Conservation (phyloP, 1,140 invertebrate species). For the Drosophila malerkotliana region DNA sequence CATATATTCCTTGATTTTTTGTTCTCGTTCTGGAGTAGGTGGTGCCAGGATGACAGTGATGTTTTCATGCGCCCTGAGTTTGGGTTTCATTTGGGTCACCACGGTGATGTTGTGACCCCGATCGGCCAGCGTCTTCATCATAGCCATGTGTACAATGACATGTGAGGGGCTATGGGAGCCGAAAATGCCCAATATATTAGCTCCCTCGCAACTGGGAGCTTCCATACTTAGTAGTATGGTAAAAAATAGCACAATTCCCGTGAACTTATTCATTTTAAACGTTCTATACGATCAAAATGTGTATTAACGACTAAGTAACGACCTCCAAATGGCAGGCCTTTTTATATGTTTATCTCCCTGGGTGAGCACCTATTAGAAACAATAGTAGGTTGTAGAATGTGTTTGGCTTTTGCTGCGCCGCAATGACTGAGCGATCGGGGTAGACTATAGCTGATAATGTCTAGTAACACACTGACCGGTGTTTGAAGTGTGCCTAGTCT, state of each 20-base stretch:
- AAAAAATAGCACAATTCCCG: background rate
- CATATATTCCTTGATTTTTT: constrained; percentile 27
- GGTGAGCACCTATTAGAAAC: background rate
- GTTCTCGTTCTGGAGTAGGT: constrained; percentile 26
- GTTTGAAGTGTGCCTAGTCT: constrained; percentile 2
- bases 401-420: background rate
- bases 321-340: background rate
- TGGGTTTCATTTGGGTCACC: constrained; percentile 53
- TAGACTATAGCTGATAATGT: background rate
- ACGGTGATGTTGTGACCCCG: constrained; percentile 75
- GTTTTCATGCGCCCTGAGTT: constrained; percentile 43
- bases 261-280: constrained; percentile 13
- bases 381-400: background rate
- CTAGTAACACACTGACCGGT: background rate
- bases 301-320: constrained; percentile 11
- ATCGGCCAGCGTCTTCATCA: constrained; percentile 64
- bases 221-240: background rate
- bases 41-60: constrained; percentile 61
- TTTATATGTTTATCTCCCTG: constrained; percentile 10
- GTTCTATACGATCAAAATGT: background rate
- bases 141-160: constrained; percentile 74
- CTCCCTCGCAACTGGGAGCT: constrained; percentile 2
- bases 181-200: constrained; percentile 74
- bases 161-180: constrained; percentile 70
- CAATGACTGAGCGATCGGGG: constrained; percentile 12